These are phyloP conservation scores for Peromyscus nudipes DNA, from an alignment of 2,797 vertebrate genomes.

Conservation along the genomic window DNA sequence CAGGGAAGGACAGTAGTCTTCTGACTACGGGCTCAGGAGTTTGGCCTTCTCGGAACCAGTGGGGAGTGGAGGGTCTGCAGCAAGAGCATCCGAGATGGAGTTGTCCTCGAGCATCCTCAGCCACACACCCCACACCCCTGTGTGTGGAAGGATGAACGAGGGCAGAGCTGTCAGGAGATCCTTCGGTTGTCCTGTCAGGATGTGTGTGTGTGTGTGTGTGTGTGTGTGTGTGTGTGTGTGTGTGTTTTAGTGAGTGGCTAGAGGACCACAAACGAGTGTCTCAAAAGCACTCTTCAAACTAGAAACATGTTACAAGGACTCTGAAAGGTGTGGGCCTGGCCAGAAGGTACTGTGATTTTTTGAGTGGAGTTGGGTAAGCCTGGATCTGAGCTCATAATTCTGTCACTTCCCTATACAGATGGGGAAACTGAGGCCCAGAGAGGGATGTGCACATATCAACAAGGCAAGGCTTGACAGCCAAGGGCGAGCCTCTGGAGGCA, in stretches of 20 bases:
- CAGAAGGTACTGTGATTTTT: neutral
- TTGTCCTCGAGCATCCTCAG: neutral
- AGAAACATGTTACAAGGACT: neutral
- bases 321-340: neutral
- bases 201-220: neutral
- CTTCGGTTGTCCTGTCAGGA: neutral
- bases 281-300: neutral
- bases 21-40: neutral
- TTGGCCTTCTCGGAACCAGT: neutral
- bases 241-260: too few relatives aligned
- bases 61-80: neutral
- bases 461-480: neutral
- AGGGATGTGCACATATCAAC: neutral
- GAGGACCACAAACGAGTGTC: neutral
- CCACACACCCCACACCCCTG: neutral
- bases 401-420: neutral
- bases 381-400: neutral
- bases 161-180: neutral
- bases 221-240: neutral
- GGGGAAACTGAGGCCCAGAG: constrained; percentile 51
- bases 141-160: neutral
- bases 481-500: neutral
- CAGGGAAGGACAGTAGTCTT: neutral
- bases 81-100: neutral
- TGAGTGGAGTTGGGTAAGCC: neutral